A percentile compares a stretch with the other conserved stretches of the same genome.
These are phyloP conservation scores for Eospalax fontanierii DNA, from an alignment of 2,797 vertebrate species.

Conservation along the genomic window DNA sequence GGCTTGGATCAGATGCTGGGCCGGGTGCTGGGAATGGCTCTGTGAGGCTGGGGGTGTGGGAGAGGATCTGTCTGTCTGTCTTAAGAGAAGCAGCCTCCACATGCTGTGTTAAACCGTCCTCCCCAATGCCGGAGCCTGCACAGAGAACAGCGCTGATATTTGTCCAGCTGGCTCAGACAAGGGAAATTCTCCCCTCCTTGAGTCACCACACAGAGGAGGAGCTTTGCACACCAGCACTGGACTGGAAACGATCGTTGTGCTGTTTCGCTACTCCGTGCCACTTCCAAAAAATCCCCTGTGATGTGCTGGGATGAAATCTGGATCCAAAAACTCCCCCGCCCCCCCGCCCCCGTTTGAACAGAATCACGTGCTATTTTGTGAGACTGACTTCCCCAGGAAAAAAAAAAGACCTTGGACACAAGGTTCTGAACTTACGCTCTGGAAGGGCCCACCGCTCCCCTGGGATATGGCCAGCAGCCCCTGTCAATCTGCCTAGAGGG, in stretches of 20 bases:
- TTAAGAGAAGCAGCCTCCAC: not conserved
- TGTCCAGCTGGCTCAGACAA: constrained; percentile 67
- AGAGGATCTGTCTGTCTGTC: not conserved
- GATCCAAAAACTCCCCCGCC: constrained; percentile 76
- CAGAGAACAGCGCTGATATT: constrained; percentile 49
- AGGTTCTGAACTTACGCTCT: not conserved
- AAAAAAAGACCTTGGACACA: constrained; percentile 37
- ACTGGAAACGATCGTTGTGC: not conserved
- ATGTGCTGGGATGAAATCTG: constrained; percentile 51
- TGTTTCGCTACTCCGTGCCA: constrained; percentile 23
- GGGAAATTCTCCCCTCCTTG: constrained; percentile 75
- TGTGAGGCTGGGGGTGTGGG: not conserved
- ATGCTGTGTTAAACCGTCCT: not conserved
- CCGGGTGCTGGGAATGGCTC: not conserved
- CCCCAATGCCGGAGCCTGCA: not conserved
- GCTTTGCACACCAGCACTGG: constrained; percentile 37
- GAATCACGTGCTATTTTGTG: constrained; percentile 64
- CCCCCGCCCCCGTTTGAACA: constrained; percentile 58
- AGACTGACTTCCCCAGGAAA: constrained; percentile 70
- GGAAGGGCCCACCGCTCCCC: not conserved
- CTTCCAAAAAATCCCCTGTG: constrained; percentile 82
- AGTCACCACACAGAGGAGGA: constrained; percentile 71
- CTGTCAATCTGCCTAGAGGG: constrained; percentile 16
- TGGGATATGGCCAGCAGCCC: not conserved
- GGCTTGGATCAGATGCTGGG: not conserved